These are phyloP conservation scores for Druon quercuslanigerum DNA, from an alignment of 1,140 invertebrate species.

Conservation along the genomic window DNA sequence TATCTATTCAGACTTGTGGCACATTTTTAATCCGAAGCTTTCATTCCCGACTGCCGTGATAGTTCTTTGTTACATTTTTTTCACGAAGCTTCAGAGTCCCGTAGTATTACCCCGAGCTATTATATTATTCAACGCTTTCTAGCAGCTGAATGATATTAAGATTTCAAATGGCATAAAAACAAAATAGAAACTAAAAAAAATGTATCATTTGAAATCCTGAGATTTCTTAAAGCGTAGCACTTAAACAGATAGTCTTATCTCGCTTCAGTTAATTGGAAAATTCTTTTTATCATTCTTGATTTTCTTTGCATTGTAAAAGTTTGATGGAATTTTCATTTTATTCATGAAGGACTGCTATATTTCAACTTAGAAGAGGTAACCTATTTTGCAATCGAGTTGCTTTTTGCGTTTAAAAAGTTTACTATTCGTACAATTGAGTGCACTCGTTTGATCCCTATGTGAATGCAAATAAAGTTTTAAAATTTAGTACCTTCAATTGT, in stretches of 20 bases:
- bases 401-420: too few relatives aligned
- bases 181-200: constrained; percentile 18
- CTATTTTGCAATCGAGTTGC: too few relatives aligned
- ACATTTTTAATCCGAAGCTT: constrained; percentile 14
- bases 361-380: too few relatives aligned
- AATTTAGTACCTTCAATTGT: too few relatives aligned
- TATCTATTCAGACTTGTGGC: constrained; percentile 18
- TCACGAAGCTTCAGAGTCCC: constrained; percentile 9
- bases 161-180: constrained; percentile 16
- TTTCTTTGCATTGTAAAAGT: too few relatives aligned
- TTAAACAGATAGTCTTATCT: not conserved
- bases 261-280: not conserved
- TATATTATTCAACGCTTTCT: constrained; percentile 24
- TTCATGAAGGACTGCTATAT: too few relatives aligned
- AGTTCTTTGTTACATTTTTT: constrained; percentile 5
- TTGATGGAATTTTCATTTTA: too few relatives aligned
- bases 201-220: not conserved
- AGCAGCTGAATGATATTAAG: constrained; percentile 19
- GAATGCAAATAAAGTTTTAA: too few relatives aligned
- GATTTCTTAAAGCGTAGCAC: not conserved
- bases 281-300: too few relatives aligned
- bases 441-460: too few relatives aligned
- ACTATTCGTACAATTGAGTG: too few relatives aligned
- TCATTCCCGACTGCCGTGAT: not conserved
- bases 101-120: constrained; percentile 2